A percentile compares a stretch with the other conserved stretches of the same genome.
phyloP scores from a whole-genome alignment of 2,888 invertebrate species.

The Apotomis turbidana region DNA sequence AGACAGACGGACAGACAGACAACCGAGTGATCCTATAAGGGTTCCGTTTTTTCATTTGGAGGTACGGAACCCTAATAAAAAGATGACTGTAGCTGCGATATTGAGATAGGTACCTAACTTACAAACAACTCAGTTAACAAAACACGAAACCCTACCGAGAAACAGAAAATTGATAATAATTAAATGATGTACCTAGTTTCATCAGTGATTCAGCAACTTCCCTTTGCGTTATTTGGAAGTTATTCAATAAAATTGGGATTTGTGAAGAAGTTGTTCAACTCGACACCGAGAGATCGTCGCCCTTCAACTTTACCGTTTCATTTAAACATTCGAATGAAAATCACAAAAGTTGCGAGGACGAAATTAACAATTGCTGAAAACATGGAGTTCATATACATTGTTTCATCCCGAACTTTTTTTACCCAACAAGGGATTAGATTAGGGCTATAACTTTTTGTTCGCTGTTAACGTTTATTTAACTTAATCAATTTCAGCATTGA shows the following conservation, averaged over 20 bases:
- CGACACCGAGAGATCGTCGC: background rate
- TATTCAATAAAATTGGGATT: background rate
- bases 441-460: background rate
- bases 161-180: too few species aligned
- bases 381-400: background rate
- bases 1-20: too few species aligned
- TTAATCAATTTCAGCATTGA: background rate
- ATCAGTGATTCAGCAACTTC: background rate
- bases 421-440: background rate
- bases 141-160: too few species aligned
- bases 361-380: constrained; percentile 18
- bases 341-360: constrained; percentile 1
- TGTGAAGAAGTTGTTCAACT: background rate
- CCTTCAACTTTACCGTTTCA: background rate
- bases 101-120: too few species aligned
- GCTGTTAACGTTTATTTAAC: background rate
- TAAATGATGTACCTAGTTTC: background rate
- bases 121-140: too few species aligned
- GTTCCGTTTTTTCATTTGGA: too few species aligned
- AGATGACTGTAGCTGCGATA: too few species aligned
- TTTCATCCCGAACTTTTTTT: background rate
- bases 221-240: background rate
- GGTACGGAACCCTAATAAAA: too few species aligned
- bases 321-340: constrained; percentile 22
- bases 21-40: too few species aligned